A percentile compares a stretch with the other conserved stretches of the same genome.
phyloP scores from a whole-genome alignment of 2,888 invertebrate genomes.

The Frankliniella fusca region DNA sequence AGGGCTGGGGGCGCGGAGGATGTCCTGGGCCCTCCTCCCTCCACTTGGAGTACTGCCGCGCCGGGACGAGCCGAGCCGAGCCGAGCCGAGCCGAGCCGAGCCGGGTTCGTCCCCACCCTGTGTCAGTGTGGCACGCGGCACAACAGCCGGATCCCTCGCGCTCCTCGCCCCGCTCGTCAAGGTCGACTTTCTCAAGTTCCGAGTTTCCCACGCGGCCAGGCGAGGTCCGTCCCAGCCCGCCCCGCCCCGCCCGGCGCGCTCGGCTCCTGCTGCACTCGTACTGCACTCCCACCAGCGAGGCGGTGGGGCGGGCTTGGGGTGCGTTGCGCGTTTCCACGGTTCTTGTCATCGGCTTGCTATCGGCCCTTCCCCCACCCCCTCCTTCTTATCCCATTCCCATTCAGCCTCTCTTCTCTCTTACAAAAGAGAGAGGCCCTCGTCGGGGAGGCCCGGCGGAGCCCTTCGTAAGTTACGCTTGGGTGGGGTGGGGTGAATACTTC shows the following conservation, averaged over 20 bases:
- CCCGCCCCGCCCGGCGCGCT: not conserved
- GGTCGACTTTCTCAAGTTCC: constrained; percentile 15
- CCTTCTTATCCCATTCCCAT: too few species aligned
- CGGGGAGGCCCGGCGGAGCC: too few species aligned
- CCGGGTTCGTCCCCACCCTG: not conserved
- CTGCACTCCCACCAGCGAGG: not conserved
- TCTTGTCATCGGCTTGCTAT: not conserved
- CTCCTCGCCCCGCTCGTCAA: not conserved
- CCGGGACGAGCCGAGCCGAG: too few species aligned
- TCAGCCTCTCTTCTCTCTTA: too few species aligned
- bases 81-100: not conserved
- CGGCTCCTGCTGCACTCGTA: not conserved
- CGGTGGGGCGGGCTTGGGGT: not conserved
- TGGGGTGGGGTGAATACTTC: too few species aligned
- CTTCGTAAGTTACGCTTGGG: too few species aligned
- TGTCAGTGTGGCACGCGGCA: too few species aligned
- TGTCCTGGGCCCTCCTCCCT: too few species aligned
- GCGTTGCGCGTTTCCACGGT: not conserved
- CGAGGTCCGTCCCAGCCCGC: not conserved
- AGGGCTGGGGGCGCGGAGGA: too few species aligned
- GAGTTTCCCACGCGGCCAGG: constrained; percentile 1
- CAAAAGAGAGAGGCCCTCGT: too few species aligned
- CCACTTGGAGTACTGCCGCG: too few species aligned
- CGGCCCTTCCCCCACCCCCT: too few species aligned
- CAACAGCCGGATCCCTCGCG: not conserved